phyloP scores from a whole-genome alignment of 37 sponge, comb jelly and placozoan genomes.

The Halichondria panicea region DNA sequence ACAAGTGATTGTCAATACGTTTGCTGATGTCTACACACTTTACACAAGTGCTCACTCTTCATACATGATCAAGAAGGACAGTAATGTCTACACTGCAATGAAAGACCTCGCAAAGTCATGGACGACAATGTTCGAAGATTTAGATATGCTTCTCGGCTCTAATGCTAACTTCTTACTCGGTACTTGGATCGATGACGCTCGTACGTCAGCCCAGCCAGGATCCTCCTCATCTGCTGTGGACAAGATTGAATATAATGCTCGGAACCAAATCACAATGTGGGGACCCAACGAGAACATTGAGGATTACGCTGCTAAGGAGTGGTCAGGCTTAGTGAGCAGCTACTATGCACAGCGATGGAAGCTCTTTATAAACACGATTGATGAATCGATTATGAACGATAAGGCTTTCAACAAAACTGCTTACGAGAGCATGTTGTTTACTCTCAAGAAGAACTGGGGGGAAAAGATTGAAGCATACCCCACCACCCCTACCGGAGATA shows the following conservation, averaged over 20 bases:
- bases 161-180: conserved; percentile 64
- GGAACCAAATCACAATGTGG: conserved; percentile 84
- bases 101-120: neutral
- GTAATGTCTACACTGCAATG: neutral
- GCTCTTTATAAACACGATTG: conserved; percentile 23
- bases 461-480: conserved; percentile 33
- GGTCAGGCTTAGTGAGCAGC: conserved; percentile 62
- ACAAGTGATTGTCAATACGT: conserved; percentile 41
- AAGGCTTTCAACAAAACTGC: conserved; percentile 5
- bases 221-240: conserved; percentile 4
- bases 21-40: conserved; percentile 37
- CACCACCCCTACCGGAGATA: conserved; percentile 39
- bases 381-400: neutral
- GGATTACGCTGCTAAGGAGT: conserved; percentile 73
- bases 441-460: conserved; percentile 17
- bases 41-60: neutral
- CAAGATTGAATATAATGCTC: conserved; percentile 65
- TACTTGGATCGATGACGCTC: conserved; percentile 65
- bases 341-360: conserved; percentile 64
- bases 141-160: conserved; percentile 40
- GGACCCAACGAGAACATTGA: conserved; percentile 64
- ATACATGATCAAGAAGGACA: neutral
- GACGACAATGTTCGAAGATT: conserved; percentile 23
- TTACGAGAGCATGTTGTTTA: neutral
- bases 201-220: conserved; percentile 2